Base-by-base conservation (phyloP, 2,113 vertebrate genomes). In the Corythornis madagascariensis region DNA sequence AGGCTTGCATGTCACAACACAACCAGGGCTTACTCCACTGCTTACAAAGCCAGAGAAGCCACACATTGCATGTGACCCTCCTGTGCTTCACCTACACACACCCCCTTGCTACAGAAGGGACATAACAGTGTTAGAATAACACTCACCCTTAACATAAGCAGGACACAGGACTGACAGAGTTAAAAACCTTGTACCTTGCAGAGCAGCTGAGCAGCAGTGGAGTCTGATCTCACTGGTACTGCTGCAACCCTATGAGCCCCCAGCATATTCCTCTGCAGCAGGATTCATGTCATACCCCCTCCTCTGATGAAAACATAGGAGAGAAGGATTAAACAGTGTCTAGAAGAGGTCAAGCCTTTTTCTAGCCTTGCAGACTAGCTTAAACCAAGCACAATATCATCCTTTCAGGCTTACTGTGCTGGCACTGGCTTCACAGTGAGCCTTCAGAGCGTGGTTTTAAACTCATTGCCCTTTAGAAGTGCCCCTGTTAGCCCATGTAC, bases 1-100 rank as follows among this genome's bases (percentile, higher is more conserved):
- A 77, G 53, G 72, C 45, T 43, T 92, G 90, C 86, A 45, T 89
- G 90, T 93, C 91, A 57, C 77, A 76, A 89, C 91, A 94, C 45
- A 90, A 3, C 89, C 4, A 0, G 7, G 31, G 82, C 50, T 88
- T 26, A 78, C 42, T 88, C 83, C 38, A 9, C 55, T 21, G 55
- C 90, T 74, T 48, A 42, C 73, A 69, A 75, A 85, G 50, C 35
- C 52, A 78, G 64, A 64, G 45, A n/a, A 79, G 83, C 43, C 48
- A 21, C 47, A 11, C 17, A 26, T 65, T 25, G 71, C 0, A 0
- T 15, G 38, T 53, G 47, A 86, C 42, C 33, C 47, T 65, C n/a
- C 75, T 0, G 0, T 26, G 16, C 60, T 67, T 87, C 75, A 60
- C 59, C 43, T 45, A 5, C 2, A 0, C 4, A 21, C 5, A 67